phyloP scores from a whole-genome alignment of 2,797 vertebrate species.

The Stomatorhinus walkeri region DNA sequence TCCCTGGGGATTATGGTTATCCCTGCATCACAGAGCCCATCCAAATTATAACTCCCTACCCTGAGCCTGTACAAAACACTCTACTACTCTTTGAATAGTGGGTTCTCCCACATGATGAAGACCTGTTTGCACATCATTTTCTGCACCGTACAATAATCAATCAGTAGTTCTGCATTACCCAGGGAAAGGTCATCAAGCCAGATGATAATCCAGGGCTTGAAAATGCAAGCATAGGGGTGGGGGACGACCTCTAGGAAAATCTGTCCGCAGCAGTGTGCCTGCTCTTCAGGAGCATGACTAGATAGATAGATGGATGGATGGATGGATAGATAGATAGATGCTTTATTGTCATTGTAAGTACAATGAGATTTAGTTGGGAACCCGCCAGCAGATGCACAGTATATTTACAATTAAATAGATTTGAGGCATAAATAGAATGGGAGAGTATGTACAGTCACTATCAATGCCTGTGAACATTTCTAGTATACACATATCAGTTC shows the following conservation, averaged over 20 bases:
- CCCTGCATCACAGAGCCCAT: neutral
- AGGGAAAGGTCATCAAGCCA: neutral
- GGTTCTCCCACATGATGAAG: neutral
- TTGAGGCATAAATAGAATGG: no score
- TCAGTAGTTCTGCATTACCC: neutral
- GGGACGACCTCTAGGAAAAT: neutral
- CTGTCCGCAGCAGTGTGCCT: neutral
- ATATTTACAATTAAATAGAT: no score
- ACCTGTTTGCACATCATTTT: neutral
- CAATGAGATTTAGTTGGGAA: no score
- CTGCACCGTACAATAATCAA: neutral
- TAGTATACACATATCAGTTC: neutral
- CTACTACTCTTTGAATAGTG: neutral
- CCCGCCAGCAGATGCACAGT: no score
- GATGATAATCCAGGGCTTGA: neutral
- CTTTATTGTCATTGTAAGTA: no score
- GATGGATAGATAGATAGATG: no score
- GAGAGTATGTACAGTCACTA: neutral
- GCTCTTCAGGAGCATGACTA: neutral
- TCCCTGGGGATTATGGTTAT: neutral
- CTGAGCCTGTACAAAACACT: neutral
- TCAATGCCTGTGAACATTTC: neutral
- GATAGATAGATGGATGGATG: no score
- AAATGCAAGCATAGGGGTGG: neutral
- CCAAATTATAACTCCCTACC: neutral